Evolutionary conservation across 2,888 invertebrate genomes (phyloP), one percentile per base, ranked within the genome.

Genomic region (Eurytoma californica): DNA sequence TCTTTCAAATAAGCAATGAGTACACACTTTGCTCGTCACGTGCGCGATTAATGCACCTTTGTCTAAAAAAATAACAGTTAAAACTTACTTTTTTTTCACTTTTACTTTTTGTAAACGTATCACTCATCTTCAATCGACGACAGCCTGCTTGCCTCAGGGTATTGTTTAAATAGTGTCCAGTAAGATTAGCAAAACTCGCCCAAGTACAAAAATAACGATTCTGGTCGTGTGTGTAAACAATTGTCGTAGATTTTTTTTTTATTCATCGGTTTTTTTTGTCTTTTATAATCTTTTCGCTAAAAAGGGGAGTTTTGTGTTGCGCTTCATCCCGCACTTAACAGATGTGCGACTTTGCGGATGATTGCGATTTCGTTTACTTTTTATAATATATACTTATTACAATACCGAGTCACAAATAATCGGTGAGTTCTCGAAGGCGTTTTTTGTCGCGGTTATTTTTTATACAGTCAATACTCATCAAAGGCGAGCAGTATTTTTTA

Each of bases 201-300:
- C 77, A 78, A 81, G 83, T 84, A 83, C 68, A 84, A 83, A 84
- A 84, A 83, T 83, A 84, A 84, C 75, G 18, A 39, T 80, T 83
- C 63, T 68, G 77, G 72, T 79, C 80, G 81, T 82, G 80, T 55
- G 39, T 67, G 57, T 68, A 72, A 73, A 80, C 83, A 84, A 80
- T 82, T 77, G 49, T 73, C 60, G 53, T 72, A 77, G 67, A 51
- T 83, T 82, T 82, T 76, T 82, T 82, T 82, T 81, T 20, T 58
- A 55, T 70, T 72, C 49, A 60, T 58, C 51, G 47, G 24, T 55
- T 74, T 60, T 60, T 61, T 69, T 73, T 68, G 61, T 72, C 3
- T 30, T 69, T 63, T 72, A 57, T 74, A 39, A 39, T 72, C 24
- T 20, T 61, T 79, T 24, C 28, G 53, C 55, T 77, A 80, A 69